These are phyloP conservation scores for Suncus etruscus DNA, from an alignment of 2,113 vertebrate species.

Conservation along the genomic window DNA sequence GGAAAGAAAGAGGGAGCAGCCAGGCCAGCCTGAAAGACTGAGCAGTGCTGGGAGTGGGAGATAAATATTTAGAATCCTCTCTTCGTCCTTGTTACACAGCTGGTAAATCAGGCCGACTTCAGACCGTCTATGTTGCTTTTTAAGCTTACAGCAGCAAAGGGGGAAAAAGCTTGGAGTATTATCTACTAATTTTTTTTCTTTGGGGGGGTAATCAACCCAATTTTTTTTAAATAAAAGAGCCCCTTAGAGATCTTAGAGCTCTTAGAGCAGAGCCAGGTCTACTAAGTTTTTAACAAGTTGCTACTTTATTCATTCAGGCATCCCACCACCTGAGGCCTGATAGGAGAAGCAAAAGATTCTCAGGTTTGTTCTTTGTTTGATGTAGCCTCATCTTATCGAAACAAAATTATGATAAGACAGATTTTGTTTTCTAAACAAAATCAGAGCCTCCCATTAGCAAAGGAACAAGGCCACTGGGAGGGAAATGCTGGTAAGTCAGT, in stretches of 20 bases:
- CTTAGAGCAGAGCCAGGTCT: background rate
- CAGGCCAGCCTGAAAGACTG: slow-evolving; percentile 10
- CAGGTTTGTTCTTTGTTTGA: slow-evolving; percentile 60
- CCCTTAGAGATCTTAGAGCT: background rate
- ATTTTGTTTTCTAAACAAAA: slow-evolving; percentile 87
- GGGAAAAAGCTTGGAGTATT: background rate
- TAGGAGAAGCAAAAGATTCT: background rate
- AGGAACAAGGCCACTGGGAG: slow-evolving; percentile 75
- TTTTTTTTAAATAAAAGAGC: slow-evolving; percentile 62
- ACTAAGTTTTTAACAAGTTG: slow-evolving; percentile 39
- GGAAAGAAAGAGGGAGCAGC: background rate
- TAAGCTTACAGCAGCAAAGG: slow-evolving; percentile 11
- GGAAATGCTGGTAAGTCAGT: slow-evolving; percentile 84
- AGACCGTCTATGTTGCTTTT: slow-evolving; percentile 42
- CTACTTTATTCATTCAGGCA: background rate
- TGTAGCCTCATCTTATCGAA: slow-evolving; percentile 69
- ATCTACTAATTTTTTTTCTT: slow-evolving; percentile 34
- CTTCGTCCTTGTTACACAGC: slow-evolving; percentile 29
- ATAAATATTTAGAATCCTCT: slow-evolving; percentile 58
- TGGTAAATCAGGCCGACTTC: slow-evolving; percentile 34
- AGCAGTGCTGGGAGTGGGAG: background rate
- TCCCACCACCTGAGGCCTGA: slow-evolving; percentile 41
- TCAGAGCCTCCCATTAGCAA: slow-evolving; percentile 79
- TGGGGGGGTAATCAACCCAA: slow-evolving; percentile 51
- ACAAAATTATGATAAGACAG: slow-evolving; percentile 79